Base-by-base conservation (phyloP, 2,888 invertebrate species). In the Tanypteryx hageni region DNA sequence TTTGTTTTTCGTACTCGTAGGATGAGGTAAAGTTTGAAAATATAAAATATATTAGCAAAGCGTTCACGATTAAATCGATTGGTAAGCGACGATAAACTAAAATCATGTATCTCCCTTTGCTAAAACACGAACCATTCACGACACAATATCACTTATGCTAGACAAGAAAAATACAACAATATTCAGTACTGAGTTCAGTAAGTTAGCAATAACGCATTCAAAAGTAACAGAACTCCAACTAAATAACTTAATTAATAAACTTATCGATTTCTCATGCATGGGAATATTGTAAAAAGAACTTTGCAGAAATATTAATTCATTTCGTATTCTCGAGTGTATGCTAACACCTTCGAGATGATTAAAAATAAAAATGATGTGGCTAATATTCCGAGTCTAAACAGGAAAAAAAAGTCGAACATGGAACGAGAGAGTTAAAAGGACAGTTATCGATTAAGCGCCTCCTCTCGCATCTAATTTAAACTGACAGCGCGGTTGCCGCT, bases 401-500 rank as follows among this genome's bases (percentile, higher is more conserved):
- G 27, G 22, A 76, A 27, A 76, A 76, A 76, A 68, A 64, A 16
- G 10, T 64, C 44, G 44, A 44, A 44, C 56, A 22, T 1, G 61
- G 31, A 61, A 31, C 27, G 89, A 89, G 86, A 11, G 89, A 64
- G 10, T 18, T 14, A 61, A 64, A 9, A 44, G 83, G 83, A 83
- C 61, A 13, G 44, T 18, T 16, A 64, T 44, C 86, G 86, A 86
- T 86, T 86, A 27, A 31, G 14, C 61, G 86, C 16, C 89, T 56
- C 44, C 89, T 89, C 27, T 64, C 44, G 61, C 31, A 86, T 61
- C 86, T 68, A 89, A 89, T 86, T 89, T 58, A 64, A 68, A 64
- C 64, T 86, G 86, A 61, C 86, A 61, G 86, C 86, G 64, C 61
- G 89, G 89, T 89, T 61, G 64, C 89, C 68, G n/a, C 22, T 61